A percentile compares a stretch with the other conserved stretches of the same genome.
phyloP scores from a whole-genome alignment of 2,797 vertebrate species.

The Naso thynnoides region DNA sequence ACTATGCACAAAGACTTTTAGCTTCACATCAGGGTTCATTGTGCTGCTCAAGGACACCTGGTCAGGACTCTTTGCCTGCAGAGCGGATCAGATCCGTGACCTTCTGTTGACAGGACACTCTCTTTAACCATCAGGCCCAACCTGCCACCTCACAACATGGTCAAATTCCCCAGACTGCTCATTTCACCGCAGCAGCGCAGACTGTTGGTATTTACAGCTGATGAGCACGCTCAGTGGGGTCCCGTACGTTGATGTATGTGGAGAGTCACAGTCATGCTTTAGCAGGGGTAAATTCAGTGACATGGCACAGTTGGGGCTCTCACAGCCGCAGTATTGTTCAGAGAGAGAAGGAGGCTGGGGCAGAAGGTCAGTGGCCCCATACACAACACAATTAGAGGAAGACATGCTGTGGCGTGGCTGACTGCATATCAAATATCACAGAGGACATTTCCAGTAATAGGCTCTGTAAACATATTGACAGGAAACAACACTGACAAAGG shows the following conservation, averaged over 20 bases:
- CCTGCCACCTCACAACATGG: constrained; percentile 49
- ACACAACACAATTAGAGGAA: constrained; percentile 61
- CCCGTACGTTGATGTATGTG: constrained; percentile 69
- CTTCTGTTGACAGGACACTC: constrained; percentile 58
- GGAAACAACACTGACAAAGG: not conserved
- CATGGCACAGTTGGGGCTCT: constrained; percentile 69
- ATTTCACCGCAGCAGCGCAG: constrained; percentile 53
- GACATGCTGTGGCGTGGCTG: constrained; percentile 60
- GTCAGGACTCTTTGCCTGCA: constrained; percentile 40
- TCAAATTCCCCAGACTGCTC: constrained; percentile 49
- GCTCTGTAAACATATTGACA: not conserved
- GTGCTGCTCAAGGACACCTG: constrained; percentile 40
- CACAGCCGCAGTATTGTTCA: constrained; percentile 40
- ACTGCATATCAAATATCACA: constrained; percentile 45
- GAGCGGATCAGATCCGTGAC: constrained; percentile 53
- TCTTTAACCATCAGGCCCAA: constrained; percentile 45
- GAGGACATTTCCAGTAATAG: constrained; percentile 34
- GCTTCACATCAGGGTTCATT: constrained; percentile 3
- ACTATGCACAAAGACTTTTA: constrained; percentile 6
- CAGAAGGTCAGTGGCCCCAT: constrained; percentile 73
- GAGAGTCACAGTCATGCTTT: constrained; percentile 78
- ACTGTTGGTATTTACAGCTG: constrained; percentile 85
- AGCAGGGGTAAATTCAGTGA: constrained; percentile 67
- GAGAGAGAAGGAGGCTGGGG: constrained; percentile 30
- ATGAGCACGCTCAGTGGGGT: constrained; percentile 77